Evolutionary conservation across 2,113 vertebrate genomes (phyloP), one percentile per base, ranked within the genome.

Genomic region (Lepus americanus): DNA sequence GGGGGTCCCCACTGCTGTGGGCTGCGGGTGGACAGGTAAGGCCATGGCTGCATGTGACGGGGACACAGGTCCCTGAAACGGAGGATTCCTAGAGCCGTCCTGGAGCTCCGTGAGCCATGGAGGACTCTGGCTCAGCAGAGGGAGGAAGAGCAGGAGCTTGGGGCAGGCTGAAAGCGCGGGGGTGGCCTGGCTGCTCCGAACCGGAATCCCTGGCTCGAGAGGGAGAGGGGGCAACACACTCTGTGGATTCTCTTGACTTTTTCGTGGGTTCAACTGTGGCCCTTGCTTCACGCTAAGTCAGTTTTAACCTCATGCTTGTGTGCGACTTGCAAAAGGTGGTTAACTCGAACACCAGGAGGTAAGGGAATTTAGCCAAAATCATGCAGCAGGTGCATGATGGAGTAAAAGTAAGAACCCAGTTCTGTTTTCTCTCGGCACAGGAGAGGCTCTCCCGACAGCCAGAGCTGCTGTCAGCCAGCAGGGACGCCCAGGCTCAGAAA

Each of bases 311-410:
- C 25, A 6, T 63, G 51, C 19, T 29, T 63, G 1, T 17, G 4
- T 12, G 5, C 36, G 64, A n/a, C 63, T 33, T 72, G 12, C 33
- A 29, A 66, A 61, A 31, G 19, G 39, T 22, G 36, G 16, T 22
- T 77, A 33, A 22, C 16, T 23, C 70, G 13, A 63, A 51, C 76
- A 44, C 39, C 53, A 80, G 74, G 36, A 89, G 33, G 25, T 74
- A 70, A 77, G 95, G 96, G 93, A 95, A 79, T 80, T 31, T 67
- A 79, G 70, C 72, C 64, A 69, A 53, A 29, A 69, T 97, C 90
- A 95, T 66, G 59, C 0, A 6, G 73, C 14, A 55, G 89, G 53
- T 36, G 53, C 89, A 36, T 5, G 49, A 31, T 53, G 13, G 53
- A 88, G 53, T 17, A 44, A 1, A 87, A 36, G 5, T 51, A 55